Evolutionary conservation across 2,888 invertebrate species (phyloP).

Genomic region (Eupithecia insigniata): DNA sequence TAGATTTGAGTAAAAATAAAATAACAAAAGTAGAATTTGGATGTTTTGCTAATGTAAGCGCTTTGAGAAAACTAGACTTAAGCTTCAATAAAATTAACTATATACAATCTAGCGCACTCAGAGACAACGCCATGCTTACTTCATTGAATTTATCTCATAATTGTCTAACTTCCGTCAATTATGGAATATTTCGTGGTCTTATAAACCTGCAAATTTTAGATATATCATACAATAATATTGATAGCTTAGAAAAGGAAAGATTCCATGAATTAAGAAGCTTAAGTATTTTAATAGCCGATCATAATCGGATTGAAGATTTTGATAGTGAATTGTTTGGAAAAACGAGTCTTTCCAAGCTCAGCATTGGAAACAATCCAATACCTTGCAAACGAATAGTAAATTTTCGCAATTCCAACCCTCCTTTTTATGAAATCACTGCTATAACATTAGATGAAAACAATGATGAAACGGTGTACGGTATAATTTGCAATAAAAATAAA

Average conservation of each 20-base stretch:
- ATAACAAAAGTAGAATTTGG: constrained; percentile 53
- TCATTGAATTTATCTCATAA: constrained; percentile 68
- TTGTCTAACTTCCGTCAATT: constrained; percentile 53
- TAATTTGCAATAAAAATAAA: constrained; percentile 50
- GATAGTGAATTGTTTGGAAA: constrained; percentile 57
- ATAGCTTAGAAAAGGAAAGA: constrained; percentile 60
- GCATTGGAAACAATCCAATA: constrained; percentile 71
- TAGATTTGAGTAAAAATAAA: constrained; percentile 58
- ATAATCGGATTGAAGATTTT: constrained; percentile 61
- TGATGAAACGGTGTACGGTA: constrained; percentile 49
- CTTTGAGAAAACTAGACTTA: constrained; percentile 57
- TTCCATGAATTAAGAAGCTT: constrained; percentile 61
- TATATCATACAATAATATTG: constrained; percentile 64
- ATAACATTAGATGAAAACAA: constrained; percentile 49
- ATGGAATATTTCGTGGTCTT: constrained; percentile 65
- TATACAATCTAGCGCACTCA: constrained; percentile 67
- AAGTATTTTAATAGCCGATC: constrained; percentile 59
- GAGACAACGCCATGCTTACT: constrained; percentile 55
- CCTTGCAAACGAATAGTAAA: constrained; percentile 60
- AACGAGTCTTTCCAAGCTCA: constrained; percentile 55
- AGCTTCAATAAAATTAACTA: constrained; percentile 62
- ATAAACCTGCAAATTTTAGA: constrained; percentile 58
- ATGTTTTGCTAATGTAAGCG: constrained; percentile 52
- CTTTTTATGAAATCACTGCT: constrained; percentile 55
- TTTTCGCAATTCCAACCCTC: constrained; percentile 44